A percentile compares a stretch with the other conserved stretches of the same genome.
Conservation (phyloP, 1,140 invertebrate genomes). For the Trichonephila clavipes region DNA sequence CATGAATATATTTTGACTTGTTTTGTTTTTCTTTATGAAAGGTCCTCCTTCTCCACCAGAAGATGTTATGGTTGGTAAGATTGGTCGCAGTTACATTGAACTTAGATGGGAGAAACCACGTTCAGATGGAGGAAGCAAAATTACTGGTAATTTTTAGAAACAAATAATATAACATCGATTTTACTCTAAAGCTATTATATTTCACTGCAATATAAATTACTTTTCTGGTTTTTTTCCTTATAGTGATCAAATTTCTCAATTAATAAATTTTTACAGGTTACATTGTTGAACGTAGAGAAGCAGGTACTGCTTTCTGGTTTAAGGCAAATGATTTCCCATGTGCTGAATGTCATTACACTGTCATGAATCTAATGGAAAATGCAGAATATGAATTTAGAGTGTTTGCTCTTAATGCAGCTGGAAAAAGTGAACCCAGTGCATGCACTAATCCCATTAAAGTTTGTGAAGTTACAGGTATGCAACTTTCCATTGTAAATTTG, state of each 20-base stretch:
- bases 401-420: constrained; percentile 77
- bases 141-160: constrained; percentile 37
- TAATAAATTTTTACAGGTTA: constrained; percentile 54
- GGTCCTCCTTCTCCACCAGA: constrained; percentile 86
- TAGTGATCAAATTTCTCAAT: background rate
- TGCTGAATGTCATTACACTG: constrained; percentile 90
- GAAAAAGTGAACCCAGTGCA: constrained; percentile 73
- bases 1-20: background rate
- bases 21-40: constrained; percentile 41
- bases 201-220: no score
- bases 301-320: constrained; percentile 89
- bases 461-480: constrained; percentile 76
- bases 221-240: background rate
- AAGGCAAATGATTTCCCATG: constrained; percentile 95
- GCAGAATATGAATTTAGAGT: constrained; percentile 78
- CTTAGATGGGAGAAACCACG: constrained; percentile 92
- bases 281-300: constrained; percentile 83
- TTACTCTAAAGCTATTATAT: no score
- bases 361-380: constrained; percentile 87
- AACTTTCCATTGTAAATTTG: background rate
- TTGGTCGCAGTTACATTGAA: constrained; percentile 93
- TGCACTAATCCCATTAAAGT: constrained; percentile 77
- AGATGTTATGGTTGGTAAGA: constrained; percentile 89
- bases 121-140: constrained; percentile 87
- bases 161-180: background rate